Evolutionary conservation across 2,797 vertebrate species (phyloP).

Genomic region (Meriones psammophilus): DNA sequence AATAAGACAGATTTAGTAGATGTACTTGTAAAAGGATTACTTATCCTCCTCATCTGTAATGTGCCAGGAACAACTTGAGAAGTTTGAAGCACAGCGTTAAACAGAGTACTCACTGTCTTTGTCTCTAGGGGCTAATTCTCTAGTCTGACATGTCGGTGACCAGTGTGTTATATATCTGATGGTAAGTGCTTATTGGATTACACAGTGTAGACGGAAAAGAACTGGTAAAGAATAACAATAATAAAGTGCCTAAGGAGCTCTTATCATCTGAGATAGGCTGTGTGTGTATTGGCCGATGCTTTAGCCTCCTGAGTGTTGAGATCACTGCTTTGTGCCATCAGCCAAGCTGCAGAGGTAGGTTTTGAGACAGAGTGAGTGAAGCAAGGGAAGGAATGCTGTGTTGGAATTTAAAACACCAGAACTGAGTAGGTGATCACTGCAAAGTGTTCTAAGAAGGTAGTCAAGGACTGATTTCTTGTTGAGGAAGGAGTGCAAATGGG

Average conservation of each 20-base stretch:
- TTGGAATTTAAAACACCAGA: background rate
- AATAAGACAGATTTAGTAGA: background rate
- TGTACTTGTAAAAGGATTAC: background rate
- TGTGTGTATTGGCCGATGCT: no score
- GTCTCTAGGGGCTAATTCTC: constrained; percentile 36
- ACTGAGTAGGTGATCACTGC: no score
- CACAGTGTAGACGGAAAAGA: background rate
- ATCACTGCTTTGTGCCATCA: background rate
- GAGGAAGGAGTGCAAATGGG: background rate
- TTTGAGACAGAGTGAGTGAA: background rate
- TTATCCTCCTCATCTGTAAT: background rate
- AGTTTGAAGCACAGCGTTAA: background rate
- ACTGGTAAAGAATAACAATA: background rate
- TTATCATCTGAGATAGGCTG: background rate
- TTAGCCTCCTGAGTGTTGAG: background rate
- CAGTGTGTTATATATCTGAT: background rate
- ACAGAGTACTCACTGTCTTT: background rate
- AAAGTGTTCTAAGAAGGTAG: background rate
- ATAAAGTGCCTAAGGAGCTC: background rate
- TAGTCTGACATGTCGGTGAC: constrained; percentile 45
- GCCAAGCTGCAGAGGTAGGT: background rate
- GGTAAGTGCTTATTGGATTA: constrained; percentile 29
- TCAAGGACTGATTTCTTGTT: background rate
- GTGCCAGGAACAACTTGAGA: background rate
- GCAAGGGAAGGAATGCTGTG: background rate